Evolutionary conservation across 2,113 vertebrate species (phyloP).

Genomic region (Spea multiplicata): DNA sequence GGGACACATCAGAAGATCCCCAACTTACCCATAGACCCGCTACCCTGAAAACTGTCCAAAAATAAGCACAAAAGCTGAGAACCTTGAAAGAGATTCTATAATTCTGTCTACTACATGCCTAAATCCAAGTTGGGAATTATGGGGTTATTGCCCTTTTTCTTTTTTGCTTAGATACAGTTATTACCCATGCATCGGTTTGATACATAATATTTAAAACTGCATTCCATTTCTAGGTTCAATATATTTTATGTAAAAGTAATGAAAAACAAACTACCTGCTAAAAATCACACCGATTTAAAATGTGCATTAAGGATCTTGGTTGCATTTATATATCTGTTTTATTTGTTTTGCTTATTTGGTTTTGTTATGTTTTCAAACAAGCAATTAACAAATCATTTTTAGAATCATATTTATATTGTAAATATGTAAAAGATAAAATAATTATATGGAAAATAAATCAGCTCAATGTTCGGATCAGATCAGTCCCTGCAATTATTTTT

Average conservation of each 20-base stretch:
- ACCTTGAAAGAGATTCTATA: too few species aligned
- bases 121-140: too few species aligned
- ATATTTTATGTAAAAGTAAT: slow-evolving; percentile 34
- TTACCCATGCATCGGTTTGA: background rate
- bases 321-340: slow-evolving; percentile 45
- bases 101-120: too few species aligned
- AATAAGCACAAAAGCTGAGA: too few species aligned
- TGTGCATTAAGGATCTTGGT: slow-evolving; percentile 34
- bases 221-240: slow-evolving; percentile 21
- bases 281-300: slow-evolving; percentile 31
- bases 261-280: slow-evolving; percentile 35
- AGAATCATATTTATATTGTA: slow-evolving; percentile 38
- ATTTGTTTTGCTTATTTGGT: slow-evolving; percentile 37
- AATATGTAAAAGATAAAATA: slow-evolving; percentile 43
- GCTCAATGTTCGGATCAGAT: background rate
- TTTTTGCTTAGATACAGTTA: too few species aligned
- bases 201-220: background rate
- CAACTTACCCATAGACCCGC: too few species aligned
- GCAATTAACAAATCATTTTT: slow-evolving; percentile 46
- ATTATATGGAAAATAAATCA: slow-evolving; percentile 41
- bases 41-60: too few species aligned
- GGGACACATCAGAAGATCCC: too few species aligned
- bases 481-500: slow-evolving; percentile 7
- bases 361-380: slow-evolving; percentile 27
- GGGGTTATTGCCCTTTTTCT: too few species aligned